These are phyloP conservation scores for Rotaria magnacalcarata DNA, from an alignment of 2,888 invertebrate genomes.

Conservation along the genomic window DNA sequence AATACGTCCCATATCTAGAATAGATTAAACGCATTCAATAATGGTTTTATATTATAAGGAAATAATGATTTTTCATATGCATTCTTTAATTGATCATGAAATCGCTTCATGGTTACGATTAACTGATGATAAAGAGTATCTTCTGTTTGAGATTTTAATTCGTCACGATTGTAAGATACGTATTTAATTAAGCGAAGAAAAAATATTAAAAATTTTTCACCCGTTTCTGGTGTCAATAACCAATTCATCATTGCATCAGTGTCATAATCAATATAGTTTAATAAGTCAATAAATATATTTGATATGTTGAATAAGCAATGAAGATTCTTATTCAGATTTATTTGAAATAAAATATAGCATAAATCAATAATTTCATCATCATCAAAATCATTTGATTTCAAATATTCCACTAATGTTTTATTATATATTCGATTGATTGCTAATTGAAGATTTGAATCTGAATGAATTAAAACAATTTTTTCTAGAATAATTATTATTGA, in stretches of 20 bases:
- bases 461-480: neutral
- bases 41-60: constrained; percentile 31
- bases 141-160: neutral
- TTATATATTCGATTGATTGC: neutral
- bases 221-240: constrained; percentile 18
- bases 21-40: neutral
- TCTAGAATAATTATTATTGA: neutral
- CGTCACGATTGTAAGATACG: neutral
- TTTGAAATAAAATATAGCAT: constrained; percentile 24
- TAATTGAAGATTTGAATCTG: neutral
- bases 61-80: constrained; percentile 14
- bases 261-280: constrained; percentile 24
- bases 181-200: constrained; percentile 4
- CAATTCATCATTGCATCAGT: constrained; percentile 10
- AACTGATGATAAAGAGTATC: neutral
- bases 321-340: neutral
- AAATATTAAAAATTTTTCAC: constrained; percentile 12
- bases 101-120: neutral
- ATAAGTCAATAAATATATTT: constrained; percentile 27
- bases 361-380: constrained; percentile 23
- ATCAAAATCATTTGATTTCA: constrained; percentile 3
- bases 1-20: constrained; percentile 43
- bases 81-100: constrained; percentile 28
- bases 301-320: neutral
- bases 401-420: neutral